Percentiles rank a stretch among this genome's conserved stretches.
phyloP scores from a whole-genome alignment of 64 coral and sea anemone species.

The Montipora cactus region DNA sequence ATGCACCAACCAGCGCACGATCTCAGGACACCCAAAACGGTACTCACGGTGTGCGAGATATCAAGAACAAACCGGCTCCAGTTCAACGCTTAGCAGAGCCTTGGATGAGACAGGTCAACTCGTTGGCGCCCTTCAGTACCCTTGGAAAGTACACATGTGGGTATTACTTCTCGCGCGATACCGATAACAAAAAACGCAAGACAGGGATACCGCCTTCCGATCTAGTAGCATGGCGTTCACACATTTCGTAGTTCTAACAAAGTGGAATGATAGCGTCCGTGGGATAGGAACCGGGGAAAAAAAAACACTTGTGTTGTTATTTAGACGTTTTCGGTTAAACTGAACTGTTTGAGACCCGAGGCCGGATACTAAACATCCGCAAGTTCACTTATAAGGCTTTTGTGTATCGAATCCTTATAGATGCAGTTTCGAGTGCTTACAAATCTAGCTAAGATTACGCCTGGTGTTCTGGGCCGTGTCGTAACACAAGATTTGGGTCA shows the following conservation, averaged over 20 bases:
- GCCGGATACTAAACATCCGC: not conserved
- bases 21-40: not conserved
- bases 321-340: not conserved
- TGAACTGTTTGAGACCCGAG: not conserved
- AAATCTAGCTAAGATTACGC: too few relatives aligned
- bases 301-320: not conserved
- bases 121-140: slow-evolving; percentile 87
- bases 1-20: slow-evolving; percentile 6
- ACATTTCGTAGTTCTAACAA: slow-evolving; percentile 37
- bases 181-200: slow-evolving; percentile 93
- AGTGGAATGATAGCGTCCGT: not conserved
- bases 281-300: not conserved
- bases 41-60: not conserved
- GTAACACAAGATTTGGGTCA: too few relatives aligned
- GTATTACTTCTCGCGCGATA: slow-evolving; percentile 89
- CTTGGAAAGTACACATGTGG: slow-evolving; percentile 94
- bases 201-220: slow-evolving; percentile 98
- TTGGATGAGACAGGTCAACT: slow-evolving; percentile 68
- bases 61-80: slow-evolving; percentile 6
- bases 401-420: too few relatives aligned
- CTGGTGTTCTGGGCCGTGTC: too few relatives aligned
- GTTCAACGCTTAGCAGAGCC: slow-evolving; percentile 61
- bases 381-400: too few relatives aligned
- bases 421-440: too few relatives aligned
- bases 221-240: slow-evolving; percentile 88